Evolutionary conservation across 2,113 vertebrate species (phyloP), one percentile per base, ranked within the genome.

Genomic region (Otis tarda): DNA sequence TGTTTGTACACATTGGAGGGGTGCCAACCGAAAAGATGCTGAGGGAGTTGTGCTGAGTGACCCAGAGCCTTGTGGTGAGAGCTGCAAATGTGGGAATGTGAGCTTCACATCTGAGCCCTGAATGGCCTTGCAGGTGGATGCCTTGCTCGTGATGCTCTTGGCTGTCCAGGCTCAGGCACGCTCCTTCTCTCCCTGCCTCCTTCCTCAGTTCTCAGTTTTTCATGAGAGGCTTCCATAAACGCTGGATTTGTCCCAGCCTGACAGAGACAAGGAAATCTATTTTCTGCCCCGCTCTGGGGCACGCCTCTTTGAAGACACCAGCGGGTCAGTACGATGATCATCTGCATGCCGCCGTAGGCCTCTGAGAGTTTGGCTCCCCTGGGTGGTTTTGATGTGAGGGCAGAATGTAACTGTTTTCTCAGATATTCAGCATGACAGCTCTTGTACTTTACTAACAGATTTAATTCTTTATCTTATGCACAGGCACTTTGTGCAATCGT

Each of bases 401-500:
- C 63, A 63, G 74, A 78, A 56, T 50, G 28, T 13, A 41, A 68
- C 43, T 68, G 49, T 35, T 79, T 31, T 9, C 59, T 83, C 76
- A 69, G 47, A 70, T 76, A 87, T 88, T 84, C 76, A 89, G 21
- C 31, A 23, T 78, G 83, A 77, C 50, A 94, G 73, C 90, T 92
- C 55, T 50, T 84, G 87, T 80, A 83, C 77, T 96, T 93, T n/a
- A 11, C 92, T 93, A 91, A 95, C 90, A 90, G 83, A 86, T 95
- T 94, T 71, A 41, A 60, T 73, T 93, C 92, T 94, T 77, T 81
- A 65, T 65, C 25, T 70, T 63, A 47, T 83, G 89, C 94, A 69
- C 82, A 90, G 92, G 89, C 90, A 81, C 94, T 95, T 52, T 1
- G 12, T 68, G 83, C 87, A 87, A 74, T 35, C 27, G 21, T n/a